Base-by-base conservation (phyloP, 2,888 invertebrate genomes). In the Platycheirus albimanus region DNA sequence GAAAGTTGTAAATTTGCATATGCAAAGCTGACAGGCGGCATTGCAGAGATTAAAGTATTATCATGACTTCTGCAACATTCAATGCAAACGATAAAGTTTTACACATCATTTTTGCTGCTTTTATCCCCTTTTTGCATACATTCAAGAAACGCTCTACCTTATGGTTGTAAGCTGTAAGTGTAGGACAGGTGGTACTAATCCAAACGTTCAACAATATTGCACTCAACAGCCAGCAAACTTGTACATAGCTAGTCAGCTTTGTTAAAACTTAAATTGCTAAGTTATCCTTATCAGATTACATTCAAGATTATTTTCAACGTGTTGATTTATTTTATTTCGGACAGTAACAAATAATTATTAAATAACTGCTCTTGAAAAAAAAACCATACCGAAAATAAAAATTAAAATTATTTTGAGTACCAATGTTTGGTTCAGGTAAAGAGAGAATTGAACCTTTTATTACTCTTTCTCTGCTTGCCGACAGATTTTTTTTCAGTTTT, bases 71-170 rank as follows among this genome's bases (percentile, higher is more conserved):
- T 67, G 69, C 43, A 69, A 67, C 61, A 67, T 67, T 67, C 58
- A 67, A 58, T 75, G 33, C 51, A 64, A 75, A 61, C 75, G 58
- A 52, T 67, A 61, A 75, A 75, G 75, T 58, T 75, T 67, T 52
- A 56, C 41, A 49, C 74, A 56, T 56, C 8, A 75, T 51, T 51
- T 75, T 67, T 43, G 49, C 64, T 49, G 56, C 56, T 30, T 36
- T 20, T n/a, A n/a, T 51, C 10, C 49, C 54, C 47, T 10, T 30
- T 66, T 24, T 49, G 56, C 49, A 56, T 3, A 24, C 38, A 74
- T 38, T 47, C 19, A 72, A 11, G 63, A 17, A 24, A 52, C 20
- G 15, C 51, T 52, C 10, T 61, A 15, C 33, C 20, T 20, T 38
- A 17, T 51, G 20, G 52, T n/a, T 52, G 51, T 63, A 52, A 52